These are phyloP conservation scores for Leptinotarsa peninsularis DNA, from an alignment of 2,888 invertebrate genomes.

Conservation along the genomic window DNA sequence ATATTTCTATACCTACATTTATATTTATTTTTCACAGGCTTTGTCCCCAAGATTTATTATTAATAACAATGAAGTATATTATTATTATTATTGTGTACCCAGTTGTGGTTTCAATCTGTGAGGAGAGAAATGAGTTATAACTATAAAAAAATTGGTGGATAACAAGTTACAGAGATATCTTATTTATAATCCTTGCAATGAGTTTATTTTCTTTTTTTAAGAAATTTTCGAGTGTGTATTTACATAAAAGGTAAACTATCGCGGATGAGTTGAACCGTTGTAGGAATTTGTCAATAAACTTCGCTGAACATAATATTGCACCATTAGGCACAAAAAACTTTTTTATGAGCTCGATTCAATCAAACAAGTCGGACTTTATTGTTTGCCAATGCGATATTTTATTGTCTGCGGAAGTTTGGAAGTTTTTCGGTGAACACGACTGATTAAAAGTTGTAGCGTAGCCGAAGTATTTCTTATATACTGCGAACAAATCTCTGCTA, in stretches of 20 bases:
- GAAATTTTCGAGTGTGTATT: background rate
- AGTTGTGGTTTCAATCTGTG: too few relatives aligned
- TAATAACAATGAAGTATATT: too few relatives aligned
- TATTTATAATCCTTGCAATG: too few relatives aligned
- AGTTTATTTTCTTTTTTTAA: too few relatives aligned
- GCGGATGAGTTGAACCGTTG: background rate
- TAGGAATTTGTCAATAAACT: constrained; percentile 2
- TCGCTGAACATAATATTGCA: constrained; percentile 26
- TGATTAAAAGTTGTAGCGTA: constrained; percentile 44
- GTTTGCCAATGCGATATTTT: constrained; percentile 44
- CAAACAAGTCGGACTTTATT: constrained; percentile 39
- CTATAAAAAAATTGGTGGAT: too few relatives aligned
- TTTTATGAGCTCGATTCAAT: constrained; percentile 41
- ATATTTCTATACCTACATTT: too few relatives aligned
- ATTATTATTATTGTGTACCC: too few relatives aligned
- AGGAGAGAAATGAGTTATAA: too few relatives aligned
- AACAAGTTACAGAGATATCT: too few relatives aligned
- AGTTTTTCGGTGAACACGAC: constrained; percentile 38
- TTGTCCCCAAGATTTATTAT: too few relatives aligned
- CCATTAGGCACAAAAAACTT: constrained; percentile 39
- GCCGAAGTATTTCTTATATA: constrained; percentile 23
- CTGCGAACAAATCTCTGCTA: background rate
- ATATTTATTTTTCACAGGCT: too few relatives aligned
- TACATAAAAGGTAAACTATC: background rate
- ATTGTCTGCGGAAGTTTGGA: constrained; percentile 40